Evolutionary conservation across 2,113 vertebrate species (phyloP).

Genomic region (Sisor rabdophorus): DNA sequence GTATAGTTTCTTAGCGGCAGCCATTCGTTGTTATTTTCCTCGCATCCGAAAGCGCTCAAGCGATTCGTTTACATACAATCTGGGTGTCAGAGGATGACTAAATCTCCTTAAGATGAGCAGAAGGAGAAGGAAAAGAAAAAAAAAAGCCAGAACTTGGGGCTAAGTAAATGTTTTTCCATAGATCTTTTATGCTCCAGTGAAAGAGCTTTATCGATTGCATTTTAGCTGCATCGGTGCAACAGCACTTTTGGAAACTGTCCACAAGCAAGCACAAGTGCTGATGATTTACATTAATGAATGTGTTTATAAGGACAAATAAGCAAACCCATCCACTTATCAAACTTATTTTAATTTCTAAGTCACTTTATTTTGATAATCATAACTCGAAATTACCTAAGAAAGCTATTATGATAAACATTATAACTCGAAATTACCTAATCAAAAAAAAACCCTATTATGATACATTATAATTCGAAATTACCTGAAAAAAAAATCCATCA

Average conservation of each 20-base stretch:
- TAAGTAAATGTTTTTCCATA: not conserved
- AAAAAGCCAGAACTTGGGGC: conserved; percentile 8
- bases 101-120: conserved; percentile 7
- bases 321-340: too few species aligned
- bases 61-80: not conserved
- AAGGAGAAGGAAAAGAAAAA: conserved; percentile 24
- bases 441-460: too few species aligned
- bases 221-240: not conserved
- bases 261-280: not conserved
- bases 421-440: too few species aligned
- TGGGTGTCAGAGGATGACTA: not conserved
- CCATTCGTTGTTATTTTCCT: conserved; percentile 30
- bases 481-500: too few species aligned
- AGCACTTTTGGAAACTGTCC: not conserved
- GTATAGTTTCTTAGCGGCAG: conserved; percentile 10
- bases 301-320: not conserved
- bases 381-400: too few species aligned
- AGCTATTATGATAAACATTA: too few species aligned
- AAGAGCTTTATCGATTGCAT: conserved; percentile 4
- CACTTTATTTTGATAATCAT: too few species aligned
- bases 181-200: conserved; percentile 21
- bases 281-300: not conserved
- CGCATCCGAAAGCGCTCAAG: conserved; percentile 4
- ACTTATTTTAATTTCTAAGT: too few species aligned
- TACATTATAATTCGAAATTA: too few species aligned